Base-by-base conservation (phyloP, 2,888 invertebrate genomes). In the Conops quadrifasciatus region DNA sequence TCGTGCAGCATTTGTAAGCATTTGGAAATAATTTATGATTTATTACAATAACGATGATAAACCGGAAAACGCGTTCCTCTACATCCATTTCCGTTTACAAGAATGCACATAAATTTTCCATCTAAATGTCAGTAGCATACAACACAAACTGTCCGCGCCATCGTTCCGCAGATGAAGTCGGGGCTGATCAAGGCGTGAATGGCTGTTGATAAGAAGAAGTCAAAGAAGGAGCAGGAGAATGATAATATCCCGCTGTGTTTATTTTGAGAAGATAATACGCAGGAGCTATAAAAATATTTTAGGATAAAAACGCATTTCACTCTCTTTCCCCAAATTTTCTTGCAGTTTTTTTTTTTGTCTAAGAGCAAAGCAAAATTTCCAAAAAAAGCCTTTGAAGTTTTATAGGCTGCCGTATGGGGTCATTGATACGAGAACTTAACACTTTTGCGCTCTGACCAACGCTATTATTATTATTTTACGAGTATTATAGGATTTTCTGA, bases 91-190 rank as follows among this genome's bases (percentile, higher is more conserved):
- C 30, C 60, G 51, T 51, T 30, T 51, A 43, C 51, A 36, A 21
- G 60, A 36, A 62, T 60, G 16, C 60, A 62, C 24, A 62, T 60
- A 62, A 67, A 67, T 67, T 59, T 67, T 60, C 9, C 2, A 11
- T 47, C 19, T 49, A 59, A 65, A 30, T 59, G 47, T 28, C 67
- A 30, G 2, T 24, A 36, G 11, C 56, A 66, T 7, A 56, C 13
- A 9, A 21, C 62, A 19, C n/a, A 5, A 9, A 15, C 51, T 16
- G 59, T 16, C 43, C n/a, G 30, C n/a, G n/a, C 19, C 53, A 36
- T 9, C 36, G 9, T 36, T 36, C 36, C 9, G 36, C 9, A 21
- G 21, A 19, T 53, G 53, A 15, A 19, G 49, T 5, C 11, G n/a
- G n/a, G 53, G 21, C n/a, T 2, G 53, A 53, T 11, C 2, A 53